Percentiles rank a stretch among this genome's conserved stretches.
These are phyloP conservation scores for Pandion haliaetus DNA, from an alignment of 2,113 vertebrate genomes.

Conservation along the genomic window DNA sequence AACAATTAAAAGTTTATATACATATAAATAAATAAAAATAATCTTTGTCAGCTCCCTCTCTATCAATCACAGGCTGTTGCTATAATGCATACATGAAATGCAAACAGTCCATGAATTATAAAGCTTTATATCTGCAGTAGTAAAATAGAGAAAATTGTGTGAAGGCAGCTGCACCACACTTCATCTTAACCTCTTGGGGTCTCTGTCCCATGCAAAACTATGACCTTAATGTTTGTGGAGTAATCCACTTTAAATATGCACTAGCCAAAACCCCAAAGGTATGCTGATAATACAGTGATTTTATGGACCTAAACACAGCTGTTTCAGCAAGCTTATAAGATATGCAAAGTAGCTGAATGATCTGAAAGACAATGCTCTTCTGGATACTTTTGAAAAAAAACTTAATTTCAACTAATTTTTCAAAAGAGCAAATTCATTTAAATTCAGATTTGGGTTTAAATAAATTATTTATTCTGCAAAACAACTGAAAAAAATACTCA, in stretches of 20 bases:
- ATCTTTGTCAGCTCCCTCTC: background rate
- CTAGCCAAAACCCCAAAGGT: background rate
- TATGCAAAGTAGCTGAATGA: background rate
- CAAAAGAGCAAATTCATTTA: background rate
- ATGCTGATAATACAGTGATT: background rate
- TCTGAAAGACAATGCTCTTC: background rate
- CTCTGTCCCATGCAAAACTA: background rate
- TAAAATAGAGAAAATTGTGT: background rate
- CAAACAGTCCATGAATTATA: background rate
- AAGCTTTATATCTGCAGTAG: background rate
- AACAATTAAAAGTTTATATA: background rate
- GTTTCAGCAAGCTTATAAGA: background rate
- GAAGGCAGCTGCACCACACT: background rate
- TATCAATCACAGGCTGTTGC: background rate
- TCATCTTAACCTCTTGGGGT: background rate
- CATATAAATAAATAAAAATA: background rate
- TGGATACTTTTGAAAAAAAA: background rate
- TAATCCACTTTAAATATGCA: background rate
- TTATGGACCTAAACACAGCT: background rate
- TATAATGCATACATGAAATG: background rate
- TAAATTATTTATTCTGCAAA: background rate
- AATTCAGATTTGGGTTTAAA: background rate
- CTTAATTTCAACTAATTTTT: background rate
- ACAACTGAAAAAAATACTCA: background rate
- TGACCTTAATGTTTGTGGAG: background rate